Conservation (phyloP, 2,797 vertebrate species). For the Dendrocincla tyrannina region DNA sequence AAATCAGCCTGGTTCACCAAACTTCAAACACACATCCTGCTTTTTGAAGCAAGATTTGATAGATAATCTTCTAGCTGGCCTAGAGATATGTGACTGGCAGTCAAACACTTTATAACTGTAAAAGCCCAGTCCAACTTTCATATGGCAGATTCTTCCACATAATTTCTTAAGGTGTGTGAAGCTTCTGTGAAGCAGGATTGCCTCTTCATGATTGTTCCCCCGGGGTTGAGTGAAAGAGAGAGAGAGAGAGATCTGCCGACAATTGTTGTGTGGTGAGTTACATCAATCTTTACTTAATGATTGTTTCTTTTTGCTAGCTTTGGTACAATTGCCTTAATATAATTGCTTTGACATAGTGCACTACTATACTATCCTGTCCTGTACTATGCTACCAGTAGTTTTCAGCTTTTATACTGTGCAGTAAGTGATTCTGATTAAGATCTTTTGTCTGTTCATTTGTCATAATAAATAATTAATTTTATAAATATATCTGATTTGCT, state of each 20-base stretch:
- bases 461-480: background rate
- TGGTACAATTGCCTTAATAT: background rate
- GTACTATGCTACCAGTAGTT: background rate
- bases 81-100: background rate
- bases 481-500: background rate
- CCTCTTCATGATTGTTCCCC: background rate
- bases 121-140: background rate
- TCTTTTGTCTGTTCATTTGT: background rate
- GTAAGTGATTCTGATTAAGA: background rate
- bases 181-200: background rate
- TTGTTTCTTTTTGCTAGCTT: background rate
- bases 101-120: background rate
- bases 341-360: background rate
- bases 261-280: background rate
- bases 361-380: background rate
- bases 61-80: background rate
- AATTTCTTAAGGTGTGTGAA: background rate
- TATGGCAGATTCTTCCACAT: background rate
- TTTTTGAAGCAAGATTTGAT: background rate
- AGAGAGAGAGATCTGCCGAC: background rate
- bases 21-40: background rate
- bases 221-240: background rate
- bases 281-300: background rate
- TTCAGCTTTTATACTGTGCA: background rate
- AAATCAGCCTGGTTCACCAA: background rate